Percentiles rank a stretch among this genome's conserved stretches.
These are phyloP conservation scores for Ophioninae sp. DNA, from an alignment of 2,888 invertebrate genomes.

Conservation along the genomic window DNA sequence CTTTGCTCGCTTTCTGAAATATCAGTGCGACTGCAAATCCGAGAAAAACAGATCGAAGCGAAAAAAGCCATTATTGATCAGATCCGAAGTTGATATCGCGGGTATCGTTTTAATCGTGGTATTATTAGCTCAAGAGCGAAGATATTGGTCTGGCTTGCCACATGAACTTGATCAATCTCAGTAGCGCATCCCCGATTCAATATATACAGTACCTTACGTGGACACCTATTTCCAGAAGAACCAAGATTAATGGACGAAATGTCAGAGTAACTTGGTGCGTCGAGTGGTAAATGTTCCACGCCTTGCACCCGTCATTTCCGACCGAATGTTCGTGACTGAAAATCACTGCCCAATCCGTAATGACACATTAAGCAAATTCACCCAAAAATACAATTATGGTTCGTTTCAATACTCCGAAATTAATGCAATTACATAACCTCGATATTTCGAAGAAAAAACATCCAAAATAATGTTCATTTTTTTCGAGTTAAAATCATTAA, in stretches of 20 bases:
- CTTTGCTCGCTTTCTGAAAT: too few species aligned
- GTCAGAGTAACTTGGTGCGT: conserved; percentile 23
- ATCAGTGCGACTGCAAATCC: neutral
- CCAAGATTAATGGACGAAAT: conserved; percentile 42
- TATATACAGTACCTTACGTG: neutral
- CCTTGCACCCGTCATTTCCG: neutral
- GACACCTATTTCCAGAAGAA: neutral
- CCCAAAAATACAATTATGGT: neutral
- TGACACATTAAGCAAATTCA: neutral
- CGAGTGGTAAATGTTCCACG: conserved; percentile 26
- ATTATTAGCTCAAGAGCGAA: neutral
- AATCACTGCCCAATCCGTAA: conserved; percentile 2
- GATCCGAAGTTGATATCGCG: neutral
- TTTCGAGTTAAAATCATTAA: too few species aligned
- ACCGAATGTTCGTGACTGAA: conserved; percentile 5
- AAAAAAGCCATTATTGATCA: neutral
- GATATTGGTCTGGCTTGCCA: neutral
- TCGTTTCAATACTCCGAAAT: neutral
- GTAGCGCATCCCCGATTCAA: neutral
- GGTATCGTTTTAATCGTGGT: neutral
- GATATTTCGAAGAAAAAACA: neutral
- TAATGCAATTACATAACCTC: neutral
- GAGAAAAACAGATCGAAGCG: neutral
- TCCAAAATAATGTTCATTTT: neutral
- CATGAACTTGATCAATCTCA: neutral